phyloP scores from a whole-genome alignment of 2,113 vertebrate species.

The Phocoena sinus region DNA sequence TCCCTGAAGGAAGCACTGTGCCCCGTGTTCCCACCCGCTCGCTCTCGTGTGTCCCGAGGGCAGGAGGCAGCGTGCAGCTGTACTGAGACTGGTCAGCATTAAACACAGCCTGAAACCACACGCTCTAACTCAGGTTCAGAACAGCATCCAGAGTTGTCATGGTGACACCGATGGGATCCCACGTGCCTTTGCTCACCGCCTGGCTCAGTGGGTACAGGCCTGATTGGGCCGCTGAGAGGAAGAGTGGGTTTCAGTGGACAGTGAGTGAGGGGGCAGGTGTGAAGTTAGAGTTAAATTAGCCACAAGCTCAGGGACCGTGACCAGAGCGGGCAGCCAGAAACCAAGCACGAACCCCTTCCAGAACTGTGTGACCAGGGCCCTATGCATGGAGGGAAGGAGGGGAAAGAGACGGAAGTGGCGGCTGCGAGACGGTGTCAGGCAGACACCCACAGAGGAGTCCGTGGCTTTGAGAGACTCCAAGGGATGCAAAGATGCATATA shows the following conservation, averaged over 20 bases:
- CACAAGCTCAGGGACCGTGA: neutral
- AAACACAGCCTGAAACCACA: neutral
- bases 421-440: neutral
- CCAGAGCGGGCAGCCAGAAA: neutral
- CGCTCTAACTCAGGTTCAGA: neutral
- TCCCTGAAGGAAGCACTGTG: neutral
- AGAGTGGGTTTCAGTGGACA: neutral
- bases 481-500: neutral
- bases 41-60: neutral
- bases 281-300: neutral
- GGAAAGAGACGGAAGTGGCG: neutral
- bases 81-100: neutral
- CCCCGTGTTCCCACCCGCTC: neutral
- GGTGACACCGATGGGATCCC: too few relatives aligned
- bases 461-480: neutral
- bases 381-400: neutral
- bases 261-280: neutral
- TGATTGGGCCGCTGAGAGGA: neutral
- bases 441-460: neutral
- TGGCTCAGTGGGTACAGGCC: neutral
- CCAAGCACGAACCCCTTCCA: neutral
- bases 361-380: too few relatives aligned
- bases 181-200: neutral
- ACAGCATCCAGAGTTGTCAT: neutral
- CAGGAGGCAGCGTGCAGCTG: neutral